A percentile compares a stretch with the other conserved stretches of the same genome.
These are phyloP conservation scores for Upupa epops DNA, from an alignment of 2,113 vertebrate species.

Conservation along the genomic window DNA sequence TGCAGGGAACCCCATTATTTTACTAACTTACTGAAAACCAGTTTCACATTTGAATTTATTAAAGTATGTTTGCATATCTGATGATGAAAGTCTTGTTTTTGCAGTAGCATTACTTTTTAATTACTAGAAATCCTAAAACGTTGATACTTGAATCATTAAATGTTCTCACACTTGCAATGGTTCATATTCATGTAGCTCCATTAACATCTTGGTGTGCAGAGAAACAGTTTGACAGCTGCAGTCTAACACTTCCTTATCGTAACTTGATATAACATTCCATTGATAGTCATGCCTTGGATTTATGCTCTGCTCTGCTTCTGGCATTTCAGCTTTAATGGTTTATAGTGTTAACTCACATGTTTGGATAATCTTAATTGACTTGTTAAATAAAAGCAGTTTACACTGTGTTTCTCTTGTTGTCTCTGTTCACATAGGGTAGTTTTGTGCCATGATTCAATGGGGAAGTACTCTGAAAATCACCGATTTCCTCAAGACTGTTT, in stretches of 20 bases:
- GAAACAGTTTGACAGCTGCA: slow-evolving; percentile 59
- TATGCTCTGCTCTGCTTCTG: slow-evolving; percentile 17
- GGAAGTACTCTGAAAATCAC: not conserved
- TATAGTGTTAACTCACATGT: not conserved
- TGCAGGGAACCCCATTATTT: not conserved
- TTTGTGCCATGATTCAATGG: not conserved
- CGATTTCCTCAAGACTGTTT: not conserved
- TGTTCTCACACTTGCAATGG: not conserved
- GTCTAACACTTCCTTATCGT: slow-evolving; percentile 63
- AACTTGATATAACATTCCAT: slow-evolving; percentile 16
- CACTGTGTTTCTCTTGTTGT: not conserved
- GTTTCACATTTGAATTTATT: not conserved
- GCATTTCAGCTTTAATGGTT: slow-evolving; percentile 20
- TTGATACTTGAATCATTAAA: not conserved
- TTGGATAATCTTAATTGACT: slow-evolving; percentile 34
- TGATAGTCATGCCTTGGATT: slow-evolving; percentile 21
- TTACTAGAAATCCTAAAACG: not conserved
- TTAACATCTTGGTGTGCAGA: slow-evolving; percentile 33
- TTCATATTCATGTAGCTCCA: not conserved
- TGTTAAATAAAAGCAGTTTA: slow-evolving; percentile 10
- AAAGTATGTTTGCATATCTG: not conserved
- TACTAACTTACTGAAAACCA: not conserved
- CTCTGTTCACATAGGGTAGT: not conserved
- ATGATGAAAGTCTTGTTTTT: not conserved
- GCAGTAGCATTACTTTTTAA: not conserved